These are phyloP conservation scores for Tetranychus cinnabarinus DNA, from an alignment of 1,140 invertebrate species.

Conservation along the genomic window DNA sequence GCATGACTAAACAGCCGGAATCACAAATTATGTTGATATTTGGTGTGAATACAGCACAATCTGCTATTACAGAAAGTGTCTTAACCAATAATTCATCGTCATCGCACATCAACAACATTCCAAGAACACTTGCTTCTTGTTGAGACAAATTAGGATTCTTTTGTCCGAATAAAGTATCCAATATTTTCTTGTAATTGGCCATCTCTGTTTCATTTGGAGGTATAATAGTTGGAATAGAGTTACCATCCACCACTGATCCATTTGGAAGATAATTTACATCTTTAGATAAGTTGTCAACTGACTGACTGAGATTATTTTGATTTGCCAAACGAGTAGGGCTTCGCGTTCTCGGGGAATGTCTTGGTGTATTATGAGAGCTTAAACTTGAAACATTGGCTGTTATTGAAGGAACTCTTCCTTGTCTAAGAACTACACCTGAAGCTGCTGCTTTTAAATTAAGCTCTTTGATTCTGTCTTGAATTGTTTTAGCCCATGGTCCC, in stretches of 20 bases:
- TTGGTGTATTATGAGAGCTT: neutral
- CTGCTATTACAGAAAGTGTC: constrained; percentile 27
- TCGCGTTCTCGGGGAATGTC: neutral
- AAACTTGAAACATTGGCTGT: too few species aligned
- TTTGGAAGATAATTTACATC: too few species aligned
- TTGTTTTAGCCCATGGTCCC: neutral
- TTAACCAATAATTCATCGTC: constrained; percentile 27
- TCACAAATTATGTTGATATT: constrained; percentile 15
- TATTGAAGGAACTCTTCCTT: too few species aligned
- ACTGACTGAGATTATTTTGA: too few species aligned
- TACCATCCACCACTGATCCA: neutral
- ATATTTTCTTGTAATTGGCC: neutral
- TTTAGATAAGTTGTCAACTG: too few species aligned
- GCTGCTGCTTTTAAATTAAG: neutral
- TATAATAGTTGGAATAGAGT: neutral
- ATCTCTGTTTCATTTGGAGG: neutral
- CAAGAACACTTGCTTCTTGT: constrained; percentile 27
- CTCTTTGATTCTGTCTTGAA: neutral
- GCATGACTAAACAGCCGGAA: neutral
- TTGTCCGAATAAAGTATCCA: neutral
- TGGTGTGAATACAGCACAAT: constrained; percentile 29
- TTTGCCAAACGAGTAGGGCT: neutral
- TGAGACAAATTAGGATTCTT: neutral
- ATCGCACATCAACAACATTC: constrained; percentile 25
- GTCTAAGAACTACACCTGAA: neutral